Evolutionary conservation across 2,797 vertebrate species (phyloP), one percentile per base, ranked within the genome.

Genomic region (Sarcoramphus papa): DNA sequence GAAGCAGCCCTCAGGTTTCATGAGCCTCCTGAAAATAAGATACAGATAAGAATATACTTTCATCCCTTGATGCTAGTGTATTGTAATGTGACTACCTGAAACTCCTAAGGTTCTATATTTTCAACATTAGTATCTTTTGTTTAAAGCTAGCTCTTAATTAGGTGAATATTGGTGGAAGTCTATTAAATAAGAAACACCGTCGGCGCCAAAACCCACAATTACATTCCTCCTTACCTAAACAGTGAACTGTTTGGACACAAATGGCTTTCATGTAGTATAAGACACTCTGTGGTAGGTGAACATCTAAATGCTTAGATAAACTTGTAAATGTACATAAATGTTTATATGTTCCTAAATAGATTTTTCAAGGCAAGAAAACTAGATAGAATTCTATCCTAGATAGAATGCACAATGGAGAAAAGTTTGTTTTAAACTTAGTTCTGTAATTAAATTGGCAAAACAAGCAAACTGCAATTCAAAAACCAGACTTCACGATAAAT

Each of bases 1-100:
- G 94, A 93, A 87, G 88, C 85, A 92, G 64, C 47, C 70, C 51
- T 95, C 27, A 79, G 85, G 92, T 96, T 96, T 94, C 25, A 69
- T 81, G 92, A 96, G 35, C 45, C 88, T 91, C 54, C 74, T 96
- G 91, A 96, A 91, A 85, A 96, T 93, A 85, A 87, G 47, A 81
- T n/a, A 88, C 41, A n/a, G 43, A 50, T 63, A 85, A 79, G 85
- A 93, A 88, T 51, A 73, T 35, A 11, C 30, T 63, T 95, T 37
- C 21, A 28, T 47, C 30, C 7, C 68, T 92, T 18, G 2, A 59
- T 68, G 48, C 8, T 65, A 27, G 24, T 70, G 14, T 72, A 57
- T 40, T 1, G 2, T 47, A 77, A 69, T 63, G 12, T 25, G 41
- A 31, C 53, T 56, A 48, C 16, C 31, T 76, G 76, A 88, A 84